Percentiles rank a stretch among this genome's conserved stretches.
phyloP scores from a whole-genome alignment of 1,140 invertebrate species.

The Halictus rubicundus region DNA sequence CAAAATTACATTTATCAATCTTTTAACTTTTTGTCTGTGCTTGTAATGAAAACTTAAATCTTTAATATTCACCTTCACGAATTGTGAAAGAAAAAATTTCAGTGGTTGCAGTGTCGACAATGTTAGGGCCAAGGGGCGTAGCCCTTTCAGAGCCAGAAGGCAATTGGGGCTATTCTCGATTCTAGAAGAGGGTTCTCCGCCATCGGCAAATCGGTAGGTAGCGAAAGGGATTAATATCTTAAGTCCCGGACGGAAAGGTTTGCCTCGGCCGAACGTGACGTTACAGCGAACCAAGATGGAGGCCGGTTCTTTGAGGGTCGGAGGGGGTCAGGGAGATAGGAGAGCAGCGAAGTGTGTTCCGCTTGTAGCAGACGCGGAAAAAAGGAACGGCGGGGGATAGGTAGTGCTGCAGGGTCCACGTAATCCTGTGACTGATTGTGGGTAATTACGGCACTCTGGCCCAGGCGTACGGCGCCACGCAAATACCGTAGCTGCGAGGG shows the following conservation, averaged over 20 bases:
- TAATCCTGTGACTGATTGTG: constrained; percentile 64
- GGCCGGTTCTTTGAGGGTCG: neutral
- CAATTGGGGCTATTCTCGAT: too few species aligned
- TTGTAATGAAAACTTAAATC: too few species aligned
- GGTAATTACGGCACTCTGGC: constrained; percentile 61
- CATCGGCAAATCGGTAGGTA: neutral
- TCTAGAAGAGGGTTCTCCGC: too few species aligned
- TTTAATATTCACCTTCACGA: too few species aligned
- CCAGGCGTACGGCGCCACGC: constrained; percentile 47
- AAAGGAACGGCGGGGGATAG: constrained; percentile 38
- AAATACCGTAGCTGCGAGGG: constrained; percentile 49
- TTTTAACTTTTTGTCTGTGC: too few species aligned
- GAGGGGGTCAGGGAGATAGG: neutral
- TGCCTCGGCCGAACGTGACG: neutral
- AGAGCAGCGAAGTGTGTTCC: constrained; percentile 12
- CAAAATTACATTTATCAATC: too few species aligned
- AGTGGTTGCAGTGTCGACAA: too few species aligned
- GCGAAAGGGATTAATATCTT: neutral
- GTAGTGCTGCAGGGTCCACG: constrained; percentile 40
- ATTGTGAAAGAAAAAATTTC: too few species aligned
- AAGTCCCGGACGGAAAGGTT: neutral
- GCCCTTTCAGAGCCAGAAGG: too few species aligned
- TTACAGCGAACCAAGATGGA: neutral
- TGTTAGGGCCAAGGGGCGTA: too few species aligned
- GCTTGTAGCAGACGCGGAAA: constrained; percentile 41